phyloP scores from a whole-genome alignment of 2,113 vertebrate species.

The Pseudolaguvia tuberculata region DNA sequence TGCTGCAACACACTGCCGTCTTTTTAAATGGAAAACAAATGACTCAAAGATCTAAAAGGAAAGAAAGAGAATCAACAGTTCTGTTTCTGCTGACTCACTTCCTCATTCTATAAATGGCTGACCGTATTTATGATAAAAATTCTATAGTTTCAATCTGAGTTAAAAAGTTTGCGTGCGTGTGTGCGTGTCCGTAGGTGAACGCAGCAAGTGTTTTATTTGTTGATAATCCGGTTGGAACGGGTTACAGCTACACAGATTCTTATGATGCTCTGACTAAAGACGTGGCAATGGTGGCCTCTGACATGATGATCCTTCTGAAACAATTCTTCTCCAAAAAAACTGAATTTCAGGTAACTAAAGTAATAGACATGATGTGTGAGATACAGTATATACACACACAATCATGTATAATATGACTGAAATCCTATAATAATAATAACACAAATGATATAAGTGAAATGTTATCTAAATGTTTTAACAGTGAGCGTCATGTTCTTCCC shows the following conservation, averaged over 20 bases:
- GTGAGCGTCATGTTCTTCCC: conserved; percentile 39
- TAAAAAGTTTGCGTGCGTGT: background rate
- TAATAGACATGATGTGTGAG: no score
- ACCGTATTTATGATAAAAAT: background rate
- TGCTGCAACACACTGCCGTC: background rate
- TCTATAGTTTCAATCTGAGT: background rate
- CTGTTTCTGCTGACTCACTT: background rate
- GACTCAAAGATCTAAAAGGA: background rate
- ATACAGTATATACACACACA: no score
- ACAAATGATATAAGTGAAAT: background rate
- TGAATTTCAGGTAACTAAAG: conserved; percentile 89
- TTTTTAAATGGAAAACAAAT: background rate
- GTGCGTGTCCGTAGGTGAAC: conserved; percentile 70
- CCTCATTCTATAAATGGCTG: background rate
- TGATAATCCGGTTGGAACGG: conserved; percentile 92
- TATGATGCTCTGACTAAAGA: conserved; percentile 72
- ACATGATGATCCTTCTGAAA: conserved; percentile 86
- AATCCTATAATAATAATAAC: background rate
- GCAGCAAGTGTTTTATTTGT: conserved; percentile 87
- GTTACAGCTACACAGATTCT: conserved; percentile 82
- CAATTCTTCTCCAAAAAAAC: conserved; percentile 71
- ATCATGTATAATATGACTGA: background rate
- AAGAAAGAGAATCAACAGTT: background rate
- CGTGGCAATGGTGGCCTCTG: conserved; percentile 74
- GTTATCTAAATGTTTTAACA: background rate